phyloP scores from a whole-genome alignment of 2,113 vertebrate genomes.

The Myotis brandtii region DNA sequence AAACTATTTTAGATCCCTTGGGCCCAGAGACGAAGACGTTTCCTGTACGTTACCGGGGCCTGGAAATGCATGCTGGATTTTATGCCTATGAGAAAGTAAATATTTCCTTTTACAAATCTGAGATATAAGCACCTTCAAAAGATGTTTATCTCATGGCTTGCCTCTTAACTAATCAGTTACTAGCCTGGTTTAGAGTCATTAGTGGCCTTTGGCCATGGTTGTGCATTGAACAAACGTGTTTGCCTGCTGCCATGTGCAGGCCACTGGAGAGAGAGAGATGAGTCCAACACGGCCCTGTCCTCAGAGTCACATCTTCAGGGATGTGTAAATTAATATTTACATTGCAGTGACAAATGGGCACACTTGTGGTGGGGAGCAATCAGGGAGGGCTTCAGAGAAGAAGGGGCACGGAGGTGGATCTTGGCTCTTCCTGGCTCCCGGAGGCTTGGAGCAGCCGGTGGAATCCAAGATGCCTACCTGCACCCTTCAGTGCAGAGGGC shows the following conservation, averaged over 20 bases:
- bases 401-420: background rate
- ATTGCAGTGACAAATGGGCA: background rate
- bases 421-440: background rate
- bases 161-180: background rate
- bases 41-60: background rate
- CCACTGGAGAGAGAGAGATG: background rate
- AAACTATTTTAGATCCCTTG: background rate
- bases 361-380: background rate
- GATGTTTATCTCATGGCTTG: background rate
- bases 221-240: background rate
- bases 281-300: background rate
- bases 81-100: background rate
- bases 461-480: accelerated
- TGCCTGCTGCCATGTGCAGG: background rate
- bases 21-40: background rate
- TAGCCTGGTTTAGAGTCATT: background rate
- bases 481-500: background rate
- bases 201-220: background rate
- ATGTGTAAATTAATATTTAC: background rate
- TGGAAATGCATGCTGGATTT: background rate
- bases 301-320: background rate
- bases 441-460: background rate
- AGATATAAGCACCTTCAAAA: background rate
- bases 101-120: slow-evolving; percentile 1
- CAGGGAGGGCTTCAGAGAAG: background rate